These are phyloP conservation scores for Drosophila rubida DNA, from an alignment of 2,888 invertebrate genomes.

Conservation along the genomic window DNA sequence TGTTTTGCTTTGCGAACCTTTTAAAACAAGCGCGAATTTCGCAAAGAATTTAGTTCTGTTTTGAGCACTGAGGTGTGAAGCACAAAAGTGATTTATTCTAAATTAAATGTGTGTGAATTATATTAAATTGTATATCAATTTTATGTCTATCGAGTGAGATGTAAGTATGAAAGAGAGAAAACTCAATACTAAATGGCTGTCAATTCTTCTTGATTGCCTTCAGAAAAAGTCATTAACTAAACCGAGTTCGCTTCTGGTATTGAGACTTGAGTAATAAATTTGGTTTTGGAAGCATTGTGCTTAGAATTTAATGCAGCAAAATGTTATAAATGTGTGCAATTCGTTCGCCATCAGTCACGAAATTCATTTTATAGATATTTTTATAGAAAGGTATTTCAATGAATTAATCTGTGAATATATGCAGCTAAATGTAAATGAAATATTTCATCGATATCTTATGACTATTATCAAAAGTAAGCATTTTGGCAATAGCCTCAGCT, in stretches of 20 bases:
- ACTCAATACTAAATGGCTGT: background rate
- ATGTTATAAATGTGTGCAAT: conserved; percentile 9
- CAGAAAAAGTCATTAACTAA: background rate
- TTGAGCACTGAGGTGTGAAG: conserved; percentile 12
- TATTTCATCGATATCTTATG: background rate
- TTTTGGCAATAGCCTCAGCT: background rate
- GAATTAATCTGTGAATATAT: too few species aligned
- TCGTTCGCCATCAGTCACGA: background rate
- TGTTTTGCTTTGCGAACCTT: conserved; percentile 1
- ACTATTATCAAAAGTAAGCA: background rate
- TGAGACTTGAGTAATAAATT: conserved; percentile 7
- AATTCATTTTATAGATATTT: background rate
- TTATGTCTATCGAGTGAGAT: conserved; percentile 25
- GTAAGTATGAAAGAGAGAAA: conserved; percentile 44
- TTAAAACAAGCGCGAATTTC: conserved; percentile 6
- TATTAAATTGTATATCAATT: background rate
- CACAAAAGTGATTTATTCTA: background rate
- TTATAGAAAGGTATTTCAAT: too few species aligned
- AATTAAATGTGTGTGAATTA: background rate
- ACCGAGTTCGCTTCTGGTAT: background rate
- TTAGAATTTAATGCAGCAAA: background rate
- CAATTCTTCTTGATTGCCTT: background rate
- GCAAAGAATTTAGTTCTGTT: conserved; percentile 2
- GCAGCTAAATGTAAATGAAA: background rate
- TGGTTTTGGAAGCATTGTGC: conserved; percentile 1